Conservation (phyloP, 2,888 invertebrate species). For the Agrotis segetum region DNA sequence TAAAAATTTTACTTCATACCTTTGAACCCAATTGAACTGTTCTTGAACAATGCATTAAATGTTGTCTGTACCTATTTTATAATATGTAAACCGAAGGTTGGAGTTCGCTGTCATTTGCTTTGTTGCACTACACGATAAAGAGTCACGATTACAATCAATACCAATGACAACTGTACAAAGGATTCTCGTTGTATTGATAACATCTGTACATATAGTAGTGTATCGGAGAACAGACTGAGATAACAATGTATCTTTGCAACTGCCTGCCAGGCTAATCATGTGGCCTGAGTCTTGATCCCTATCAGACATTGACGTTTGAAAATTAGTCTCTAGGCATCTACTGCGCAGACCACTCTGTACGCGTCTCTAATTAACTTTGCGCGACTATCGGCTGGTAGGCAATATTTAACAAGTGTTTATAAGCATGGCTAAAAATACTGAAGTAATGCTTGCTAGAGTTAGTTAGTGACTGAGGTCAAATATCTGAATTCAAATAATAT, state of each 20-base stretch:
- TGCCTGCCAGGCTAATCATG: slow-evolving; percentile 33
- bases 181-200: slow-evolving; percentile 47
- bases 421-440: slow-evolving; percentile 16
- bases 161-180: slow-evolving; percentile 35
- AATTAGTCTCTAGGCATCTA: slow-evolving; percentile 26
- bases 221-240: slow-evolving; percentile 33
- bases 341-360: slow-evolving; percentile 39
- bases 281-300: slow-evolving; percentile 37
- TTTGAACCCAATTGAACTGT: background rate
- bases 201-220: slow-evolving; percentile 34
- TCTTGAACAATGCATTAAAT: background rate
- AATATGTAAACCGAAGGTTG: slow-evolving; percentile 6
- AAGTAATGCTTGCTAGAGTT: slow-evolving; percentile 5
- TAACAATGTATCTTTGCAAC: slow-evolving; percentile 46
- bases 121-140: slow-evolving; percentile 40
- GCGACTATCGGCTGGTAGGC: background rate
- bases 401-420: slow-evolving; percentile 9
- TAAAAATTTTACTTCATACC: background rate
- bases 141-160: slow-evolving; percentile 38
- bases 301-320: slow-evolving; percentile 34
- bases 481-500: slow-evolving; percentile 6
- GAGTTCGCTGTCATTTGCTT: slow-evolving; percentile 6
- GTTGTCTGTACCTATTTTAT: background rate
- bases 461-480: slow-evolving; percentile 3
- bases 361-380: slow-evolving; percentile 23